These are phyloP conservation scores for Galleria mellonella DNA, from an alignment of 1,140 invertebrate species.

Conservation along the genomic window DNA sequence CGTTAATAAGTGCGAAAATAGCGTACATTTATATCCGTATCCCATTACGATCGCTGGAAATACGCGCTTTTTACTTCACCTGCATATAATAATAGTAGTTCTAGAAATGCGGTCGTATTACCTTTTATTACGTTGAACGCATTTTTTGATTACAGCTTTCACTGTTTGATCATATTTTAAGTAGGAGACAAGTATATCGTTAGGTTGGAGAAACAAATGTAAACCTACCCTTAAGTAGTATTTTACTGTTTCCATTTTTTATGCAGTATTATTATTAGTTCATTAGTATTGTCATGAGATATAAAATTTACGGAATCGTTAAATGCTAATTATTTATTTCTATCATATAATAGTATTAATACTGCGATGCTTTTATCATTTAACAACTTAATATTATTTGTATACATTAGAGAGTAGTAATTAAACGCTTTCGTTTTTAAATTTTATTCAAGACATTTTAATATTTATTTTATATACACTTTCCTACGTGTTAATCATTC, in stretches of 20 bases:
- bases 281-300: no score
- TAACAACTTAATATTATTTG: conserved; percentile 10
- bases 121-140: not conserved
- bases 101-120: conserved; percentile 5
- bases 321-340: conserved; percentile 2
- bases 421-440: conserved; percentile 32
- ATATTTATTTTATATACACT: conserved; percentile 14
- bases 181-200: no score
- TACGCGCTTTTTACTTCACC: conserved; percentile 12
- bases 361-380: conserved; percentile 7
- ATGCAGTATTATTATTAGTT: no score
- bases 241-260: no score
- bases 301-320: no score
- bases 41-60: conserved; percentile 4
- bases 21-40: not conserved
- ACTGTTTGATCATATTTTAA: conserved; percentile 1
- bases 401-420: conserved; percentile 25
- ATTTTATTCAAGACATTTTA: conserved; percentile 14
- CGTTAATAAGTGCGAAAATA: conserved; percentile 48
- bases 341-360: not conserved
- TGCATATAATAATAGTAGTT: conserved; percentile 5
- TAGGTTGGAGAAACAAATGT: no score
- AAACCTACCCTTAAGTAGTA: no score
- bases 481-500: conserved; percentile 11
- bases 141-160: conserved; percentile 7